These are phyloP conservation scores for Sparus aurata DNA, from an alignment of 2,797 vertebrate species.

Conservation along the genomic window DNA sequence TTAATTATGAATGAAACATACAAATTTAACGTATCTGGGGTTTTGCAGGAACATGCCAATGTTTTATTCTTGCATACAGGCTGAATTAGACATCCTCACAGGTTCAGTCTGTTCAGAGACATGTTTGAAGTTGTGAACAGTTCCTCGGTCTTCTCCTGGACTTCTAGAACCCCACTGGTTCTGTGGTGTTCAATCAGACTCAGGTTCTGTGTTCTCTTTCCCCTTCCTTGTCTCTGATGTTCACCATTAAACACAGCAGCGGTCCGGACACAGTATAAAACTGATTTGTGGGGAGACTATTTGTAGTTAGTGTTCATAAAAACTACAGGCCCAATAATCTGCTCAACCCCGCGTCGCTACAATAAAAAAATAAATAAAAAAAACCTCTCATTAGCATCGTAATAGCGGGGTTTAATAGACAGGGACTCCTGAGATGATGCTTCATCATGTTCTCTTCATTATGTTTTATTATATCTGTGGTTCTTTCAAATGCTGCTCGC, in stretches of 20 bases:
- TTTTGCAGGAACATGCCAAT: too few relatives aligned
- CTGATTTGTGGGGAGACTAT: conserved; percentile 50
- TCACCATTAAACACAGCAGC: conserved; percentile 43
- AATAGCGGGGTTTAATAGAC: conserved; percentile 55
- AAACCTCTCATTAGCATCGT: conserved; percentile 51
- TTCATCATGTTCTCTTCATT: conserved; percentile 58
- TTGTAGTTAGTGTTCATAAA: conserved; percentile 59
- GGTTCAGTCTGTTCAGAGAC: not conserved
- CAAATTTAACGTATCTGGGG: too few relatives aligned
- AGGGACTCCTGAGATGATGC: conserved; percentile 43
- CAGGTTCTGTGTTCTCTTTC: not conserved
- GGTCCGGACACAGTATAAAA: conserved; percentile 37
- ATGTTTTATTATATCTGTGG: conserved; percentile 53
- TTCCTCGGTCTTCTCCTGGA: not conserved
- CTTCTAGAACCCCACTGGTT: not conserved
- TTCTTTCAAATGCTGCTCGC: conserved; percentile 27
- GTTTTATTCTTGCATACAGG: too few relatives aligned
- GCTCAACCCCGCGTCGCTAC: conserved; percentile 24
- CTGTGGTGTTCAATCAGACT: not conserved
- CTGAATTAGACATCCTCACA: not conserved
- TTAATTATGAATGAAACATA: too few relatives aligned
- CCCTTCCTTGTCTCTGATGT: not conserved
- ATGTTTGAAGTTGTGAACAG: not conserved
- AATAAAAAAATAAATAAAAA: conserved; percentile 52
- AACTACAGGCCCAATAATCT: conserved; percentile 46